Evolutionary conservation across 2,797 vertebrate species (phyloP).

Genomic region (Numenius phaeopus): DNA sequence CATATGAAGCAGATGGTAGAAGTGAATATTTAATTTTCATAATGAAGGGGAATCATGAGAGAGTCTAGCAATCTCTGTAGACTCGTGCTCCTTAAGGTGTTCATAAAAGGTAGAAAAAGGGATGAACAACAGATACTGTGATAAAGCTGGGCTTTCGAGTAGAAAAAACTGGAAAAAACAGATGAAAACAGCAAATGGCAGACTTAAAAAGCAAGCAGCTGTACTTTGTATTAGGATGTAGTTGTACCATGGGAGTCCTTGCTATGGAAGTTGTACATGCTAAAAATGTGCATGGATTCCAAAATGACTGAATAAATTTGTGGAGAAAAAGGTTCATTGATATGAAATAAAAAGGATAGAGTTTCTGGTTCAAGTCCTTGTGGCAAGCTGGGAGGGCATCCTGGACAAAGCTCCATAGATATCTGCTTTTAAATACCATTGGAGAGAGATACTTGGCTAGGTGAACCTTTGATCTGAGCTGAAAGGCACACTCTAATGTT

Average conservation of each 20-base stretch:
- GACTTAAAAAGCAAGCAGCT: neutral
- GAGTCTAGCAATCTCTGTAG: neutral
- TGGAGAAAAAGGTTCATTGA: neutral
- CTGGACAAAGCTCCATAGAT: neutral
- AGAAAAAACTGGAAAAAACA: neutral
- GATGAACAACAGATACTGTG: neutral
- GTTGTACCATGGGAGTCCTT: neutral
- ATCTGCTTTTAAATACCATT: neutral
- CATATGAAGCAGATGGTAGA: neutral
- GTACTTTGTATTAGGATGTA: neutral
- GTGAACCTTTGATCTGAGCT: neutral
- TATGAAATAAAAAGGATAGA: neutral
- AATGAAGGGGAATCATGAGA: neutral
- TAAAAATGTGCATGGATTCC: neutral
- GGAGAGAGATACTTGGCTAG: neutral
- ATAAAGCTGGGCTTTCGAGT: neutral
- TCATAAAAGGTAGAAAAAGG: neutral
- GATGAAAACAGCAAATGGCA: neutral
- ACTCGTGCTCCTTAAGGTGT: neutral
- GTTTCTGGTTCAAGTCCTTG: neutral
- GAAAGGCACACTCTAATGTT: neutral
- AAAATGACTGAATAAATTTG: neutral
- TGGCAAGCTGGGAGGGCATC: neutral
- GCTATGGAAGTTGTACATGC: neutral
- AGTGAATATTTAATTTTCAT: neutral